phyloP scores from a whole-genome alignment of 2,797 vertebrate species.

The Parotocinclus haroldoi region DNA sequence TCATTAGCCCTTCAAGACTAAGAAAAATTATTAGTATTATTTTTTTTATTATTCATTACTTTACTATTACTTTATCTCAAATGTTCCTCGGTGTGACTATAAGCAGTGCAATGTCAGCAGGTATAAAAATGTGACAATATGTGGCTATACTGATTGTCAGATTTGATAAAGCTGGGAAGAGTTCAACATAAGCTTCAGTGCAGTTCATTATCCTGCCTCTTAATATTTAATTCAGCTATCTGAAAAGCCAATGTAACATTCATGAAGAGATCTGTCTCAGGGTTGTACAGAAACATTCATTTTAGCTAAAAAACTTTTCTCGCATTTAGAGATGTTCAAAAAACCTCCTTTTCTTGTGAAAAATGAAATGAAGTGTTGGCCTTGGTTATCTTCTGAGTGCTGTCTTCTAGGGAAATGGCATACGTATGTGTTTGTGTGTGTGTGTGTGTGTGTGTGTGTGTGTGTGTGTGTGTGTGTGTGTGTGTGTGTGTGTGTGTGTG shows the following conservation, averaged over 20 bases:
- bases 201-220: constrained; percentile 65
- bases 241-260: constrained; percentile 68
- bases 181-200: constrained; percentile 48
- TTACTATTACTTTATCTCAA: too few relatives aligned
- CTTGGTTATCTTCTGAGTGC: constrained; percentile 7
- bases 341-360: constrained; percentile 3
- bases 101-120: neutral
- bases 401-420: neutral
- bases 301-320: constrained; percentile 32
- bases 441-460: too few relatives aligned
- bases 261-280: constrained; percentile 65
- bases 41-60: too few relatives aligned
- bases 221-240: constrained; percentile 71
- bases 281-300: constrained; percentile 39
- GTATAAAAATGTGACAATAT: constrained; percentile 18
- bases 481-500: too few relatives aligned
- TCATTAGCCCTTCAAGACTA: too few relatives aligned
- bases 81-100: too few relatives aligned
- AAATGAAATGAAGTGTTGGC: constrained; percentile 18
- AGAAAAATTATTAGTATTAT: too few relatives aligned
- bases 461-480: too few relatives aligned
- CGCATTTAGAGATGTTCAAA: constrained; percentile 38
- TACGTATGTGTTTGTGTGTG: too few relatives aligned
- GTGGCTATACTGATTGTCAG: constrained; percentile 52
- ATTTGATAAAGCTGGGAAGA: constrained; percentile 56